Conservation (phyloP, 2,113 vertebrate species). For the Delphinus delphis region DNA sequence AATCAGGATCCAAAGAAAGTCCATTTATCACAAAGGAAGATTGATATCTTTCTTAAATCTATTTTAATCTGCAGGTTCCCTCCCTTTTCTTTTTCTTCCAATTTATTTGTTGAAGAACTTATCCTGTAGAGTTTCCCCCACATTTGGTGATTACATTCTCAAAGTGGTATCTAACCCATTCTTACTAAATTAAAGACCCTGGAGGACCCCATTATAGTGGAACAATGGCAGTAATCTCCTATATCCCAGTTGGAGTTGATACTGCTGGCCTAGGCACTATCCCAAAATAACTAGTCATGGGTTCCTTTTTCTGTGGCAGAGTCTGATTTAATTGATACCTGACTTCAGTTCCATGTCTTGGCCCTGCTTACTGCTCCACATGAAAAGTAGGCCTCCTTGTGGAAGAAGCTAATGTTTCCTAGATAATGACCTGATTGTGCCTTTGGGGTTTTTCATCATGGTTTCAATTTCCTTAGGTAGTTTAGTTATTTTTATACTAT, state of each 20-base stretch:
- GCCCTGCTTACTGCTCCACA: constrained; percentile 41
- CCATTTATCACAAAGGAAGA: constrained; percentile 33
- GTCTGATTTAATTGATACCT: constrained; percentile 69
- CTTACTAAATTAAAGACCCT: constrained; percentile 52
- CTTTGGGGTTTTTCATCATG: constrained; percentile 47
- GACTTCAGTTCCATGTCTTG: constrained; percentile 64
- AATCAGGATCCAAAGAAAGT: constrained; percentile 1
- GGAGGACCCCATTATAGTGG: constrained; percentile 55
- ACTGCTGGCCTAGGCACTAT: constrained; percentile 61
- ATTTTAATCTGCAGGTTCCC: constrained; percentile 28
- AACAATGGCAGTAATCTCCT: constrained; percentile 65
- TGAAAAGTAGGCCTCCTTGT: constrained; percentile 61
- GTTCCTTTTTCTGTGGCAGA: constrained; percentile 65
- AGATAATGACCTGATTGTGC: constrained; percentile 65
- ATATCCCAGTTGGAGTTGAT: constrained; percentile 64
- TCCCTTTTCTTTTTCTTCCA: not conserved
- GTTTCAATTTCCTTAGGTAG: constrained; percentile 54
- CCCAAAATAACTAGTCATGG: constrained; percentile 62
- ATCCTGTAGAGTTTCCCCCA: not conserved
- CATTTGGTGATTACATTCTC: constrained; percentile 25
- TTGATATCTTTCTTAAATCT: constrained; percentile 31
- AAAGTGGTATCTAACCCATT: constrained; percentile 45
- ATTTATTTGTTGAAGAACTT: constrained; percentile 52
- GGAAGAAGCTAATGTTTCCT: constrained; percentile 66
- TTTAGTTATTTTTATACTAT: constrained; percentile 61